Base-by-base conservation (phyloP, 1,140 invertebrate species). In the Drosophila santomea region DNA sequence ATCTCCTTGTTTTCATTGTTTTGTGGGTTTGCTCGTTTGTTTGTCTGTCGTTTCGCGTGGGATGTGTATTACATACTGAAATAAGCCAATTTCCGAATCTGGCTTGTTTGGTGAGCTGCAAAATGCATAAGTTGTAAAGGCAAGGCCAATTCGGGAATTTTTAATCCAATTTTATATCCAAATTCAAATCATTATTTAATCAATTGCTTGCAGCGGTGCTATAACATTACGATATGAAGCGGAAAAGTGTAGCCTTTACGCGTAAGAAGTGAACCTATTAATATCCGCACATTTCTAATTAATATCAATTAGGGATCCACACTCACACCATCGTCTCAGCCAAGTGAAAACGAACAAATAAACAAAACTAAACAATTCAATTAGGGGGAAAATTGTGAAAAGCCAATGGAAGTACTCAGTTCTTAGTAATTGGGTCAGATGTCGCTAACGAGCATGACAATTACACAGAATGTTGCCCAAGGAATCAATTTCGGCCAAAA, bases 61-160 rank as follows among this genome's bases (percentile, higher is more conserved):
- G 38, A 15, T 68, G 64, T 36, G 15, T 67, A 45, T 43, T 45
- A 62, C 45, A 80, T 81, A 81, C 78, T 86, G 74, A 86, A 86
- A 78, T 71, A 63, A 81, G 66, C 82, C 74, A 78, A 86, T 81
- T 80, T 77, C 50, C 25, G 64, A 50, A 60, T 60, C 11, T 15
- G 20, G 44, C 11, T 64, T 50, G 63, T 41, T 67, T 62, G 63
- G 61, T 44, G 32, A 54, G n/a, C 61, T 20, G 28, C 4, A 14
- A 57, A 25, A 8, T 48, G 44, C 44, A 38, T n/a, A 59, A 5
- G 43, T 25, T 25, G 2, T 25, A 28, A 32, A 32, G 32, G 7
- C 7, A 32, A 8, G 7, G 32, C 32, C 8, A 32, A 32, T 10
- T 32, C 32, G 8, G 8, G 32, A 32, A 32, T 32, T 11, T 48